Base-by-base conservation (phyloP, 2,797 vertebrate species). In the Phalanger gymnotis region DNA sequence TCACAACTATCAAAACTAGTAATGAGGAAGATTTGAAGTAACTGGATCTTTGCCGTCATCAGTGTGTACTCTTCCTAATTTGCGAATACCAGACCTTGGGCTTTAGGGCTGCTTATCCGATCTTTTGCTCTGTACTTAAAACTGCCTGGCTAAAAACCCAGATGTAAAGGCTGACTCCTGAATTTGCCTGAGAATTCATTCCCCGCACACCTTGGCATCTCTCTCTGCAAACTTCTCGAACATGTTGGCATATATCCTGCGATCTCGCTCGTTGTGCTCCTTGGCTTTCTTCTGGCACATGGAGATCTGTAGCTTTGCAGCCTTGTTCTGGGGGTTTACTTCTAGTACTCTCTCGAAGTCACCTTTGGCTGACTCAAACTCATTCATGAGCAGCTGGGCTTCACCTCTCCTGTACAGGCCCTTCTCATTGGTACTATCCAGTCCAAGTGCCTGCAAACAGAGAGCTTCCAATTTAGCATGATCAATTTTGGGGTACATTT, bases 191-290 rank as follows among this genome's bases (percentile, higher is more conserved):
- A 2, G 5, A 19, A 52, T 2, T 5, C 0, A 28, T 0, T 52
- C n/a, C 27, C 0, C 25, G 56, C 97, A 0, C 96, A 99, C 99
- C 99, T 99, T 99, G 16, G 99, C 99, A 0, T 99, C 99, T 94
- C 98, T 99, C 97, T 99, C 99, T 0, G 99, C 99, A 94, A 99
- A 99, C 98, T 99, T 99, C 95, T 99, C 98, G 98, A 99, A 99
- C 99, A 99, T 99, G 98, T 99, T 99, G 98, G 99, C 99, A 0
- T 99, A 99, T 96, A 98, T 99, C 98, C 96, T 99, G 97, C 99
- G 99, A 98, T 99, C 99, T 57, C 98, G 98, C 97, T 99, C 99
- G 0, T 99, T 99, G 98, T 99, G 99, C 96, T 99, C 99, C 96
- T 99, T 99, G 0, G 99, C 99, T 95, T 99, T 99, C 91, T 97